phyloP scores from a whole-genome alignment of 2,888 invertebrate genomes.

The Amblyjoppa fuscipennis region DNA sequence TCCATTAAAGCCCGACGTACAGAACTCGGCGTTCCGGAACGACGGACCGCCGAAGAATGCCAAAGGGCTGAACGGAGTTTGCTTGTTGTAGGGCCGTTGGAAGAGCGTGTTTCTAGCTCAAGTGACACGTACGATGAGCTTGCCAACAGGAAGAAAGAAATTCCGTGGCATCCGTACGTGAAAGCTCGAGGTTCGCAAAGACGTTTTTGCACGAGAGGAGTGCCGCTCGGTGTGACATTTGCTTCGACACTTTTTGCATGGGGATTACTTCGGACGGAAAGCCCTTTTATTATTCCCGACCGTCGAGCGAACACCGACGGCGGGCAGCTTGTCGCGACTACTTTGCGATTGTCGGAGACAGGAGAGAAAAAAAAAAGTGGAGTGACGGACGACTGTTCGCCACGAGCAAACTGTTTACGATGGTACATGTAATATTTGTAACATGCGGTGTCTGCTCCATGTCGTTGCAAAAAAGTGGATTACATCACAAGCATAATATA shows the following conservation, averaged over 20 bases:
- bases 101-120: not conserved
- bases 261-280: not conserved
- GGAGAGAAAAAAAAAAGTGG: not conserved
- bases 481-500: no score
- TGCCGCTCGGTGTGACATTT: not conserved
- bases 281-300: not conserved
- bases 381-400: not conserved
- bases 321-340: not conserved
- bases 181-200: not conserved
- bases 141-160: not conserved
- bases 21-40: not conserved
- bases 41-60: not conserved
- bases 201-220: not conserved
- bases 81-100: not conserved
- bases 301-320: no score
- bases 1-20: not conserved
- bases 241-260: not conserved
- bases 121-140: not conserved
- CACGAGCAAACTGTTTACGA: not conserved
- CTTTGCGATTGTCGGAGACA: not conserved
- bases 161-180: not conserved
- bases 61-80: not conserved
- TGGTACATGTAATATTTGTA: not conserved
- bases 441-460: no score
- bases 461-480: no score